A percentile compares a stretch with the other conserved stretches of the same genome.
Evolutionary conservation across 1,140 invertebrate species (phyloP).

Genomic region (Achroia grisella): DNA sequence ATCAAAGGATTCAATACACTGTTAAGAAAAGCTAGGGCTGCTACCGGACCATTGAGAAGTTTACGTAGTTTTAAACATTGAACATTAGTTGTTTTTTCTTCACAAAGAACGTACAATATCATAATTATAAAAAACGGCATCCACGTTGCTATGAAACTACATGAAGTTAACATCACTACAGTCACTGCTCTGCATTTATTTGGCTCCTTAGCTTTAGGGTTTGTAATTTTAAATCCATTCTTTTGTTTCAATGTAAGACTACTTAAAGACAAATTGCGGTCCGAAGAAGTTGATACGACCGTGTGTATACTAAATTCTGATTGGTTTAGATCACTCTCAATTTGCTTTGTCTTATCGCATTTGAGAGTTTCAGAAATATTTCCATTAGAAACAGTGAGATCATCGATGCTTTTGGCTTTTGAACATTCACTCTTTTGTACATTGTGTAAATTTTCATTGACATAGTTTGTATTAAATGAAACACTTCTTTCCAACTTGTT

Average conservation of each 20-base stretch:
- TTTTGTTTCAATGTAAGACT: no score
- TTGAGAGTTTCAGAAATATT: not conserved
- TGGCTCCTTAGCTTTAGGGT: slow-evolving; percentile 31
- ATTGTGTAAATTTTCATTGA: slow-evolving; percentile 10
- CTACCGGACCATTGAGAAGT: slow-evolving; percentile 70
- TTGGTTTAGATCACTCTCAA: slow-evolving; percentile 5
- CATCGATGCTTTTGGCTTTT: slow-evolving; percentile 40
- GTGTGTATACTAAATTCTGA: slow-evolving; percentile 37
- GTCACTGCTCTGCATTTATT: slow-evolving; percentile 75
- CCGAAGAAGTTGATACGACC: slow-evolving; percentile 24
- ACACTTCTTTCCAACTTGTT: slow-evolving; percentile 38
- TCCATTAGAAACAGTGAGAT: slow-evolving; percentile 11
- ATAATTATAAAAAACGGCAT: slow-evolving; percentile 66
- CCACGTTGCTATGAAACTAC: slow-evolving; percentile 70
- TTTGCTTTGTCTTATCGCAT: slow-evolving; percentile 4
- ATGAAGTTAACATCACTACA: slow-evolving; percentile 74
- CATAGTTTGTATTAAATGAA: slow-evolving; percentile 33
- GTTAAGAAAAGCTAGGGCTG: slow-evolving; percentile 77
- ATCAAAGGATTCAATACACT: slow-evolving; percentile 82
- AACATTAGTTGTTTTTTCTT: slow-evolving; percentile 50
- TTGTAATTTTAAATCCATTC: not conserved
- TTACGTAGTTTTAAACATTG: slow-evolving; percentile 60
- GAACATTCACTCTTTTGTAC: slow-evolving; percentile 7
- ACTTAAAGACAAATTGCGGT: slow-evolving; percentile 4
- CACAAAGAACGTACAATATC: slow-evolving; percentile 68